These are phyloP conservation scores for Numida meleagris DNA, from an alignment of 2,113 vertebrate species.

Conservation along the genomic window DNA sequence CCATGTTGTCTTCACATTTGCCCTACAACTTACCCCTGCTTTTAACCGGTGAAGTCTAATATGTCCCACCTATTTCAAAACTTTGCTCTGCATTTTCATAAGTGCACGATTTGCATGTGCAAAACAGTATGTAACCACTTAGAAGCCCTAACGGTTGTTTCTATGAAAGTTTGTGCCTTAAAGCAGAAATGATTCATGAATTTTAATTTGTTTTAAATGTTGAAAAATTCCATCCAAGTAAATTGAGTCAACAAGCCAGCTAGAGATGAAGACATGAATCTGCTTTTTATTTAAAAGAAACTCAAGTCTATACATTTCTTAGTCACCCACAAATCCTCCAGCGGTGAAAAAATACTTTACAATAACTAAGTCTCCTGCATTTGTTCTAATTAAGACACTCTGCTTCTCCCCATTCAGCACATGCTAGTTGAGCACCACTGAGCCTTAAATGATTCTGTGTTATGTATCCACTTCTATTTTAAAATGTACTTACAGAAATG, in stretches of 20 bases:
- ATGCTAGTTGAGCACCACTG: not conserved
- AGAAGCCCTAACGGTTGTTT: not conserved
- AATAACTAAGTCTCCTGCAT: not conserved
- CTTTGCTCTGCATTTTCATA: not conserved
- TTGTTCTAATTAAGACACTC: conserved; percentile 27
- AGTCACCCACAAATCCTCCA: conserved; percentile 32
- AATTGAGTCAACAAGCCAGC: conserved; percentile 43
- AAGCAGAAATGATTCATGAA: conserved; percentile 58
- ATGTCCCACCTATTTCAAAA: not conserved
- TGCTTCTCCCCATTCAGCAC: not conserved
- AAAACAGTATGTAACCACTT: not conserved
- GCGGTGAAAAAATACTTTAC: conserved; percentile 16
- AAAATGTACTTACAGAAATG: not conserved
- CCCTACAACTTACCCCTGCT: not conserved
- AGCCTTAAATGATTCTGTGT: not conserved
- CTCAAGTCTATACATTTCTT: conserved; percentile 17
- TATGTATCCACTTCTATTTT: not conserved
- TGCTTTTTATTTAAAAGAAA: conserved; percentile 43
- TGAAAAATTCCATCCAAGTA: conserved; percentile 51
- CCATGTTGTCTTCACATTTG: not conserved
- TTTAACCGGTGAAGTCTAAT: not conserved
- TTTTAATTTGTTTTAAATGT: conserved; percentile 66
- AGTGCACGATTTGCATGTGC: not conserved
- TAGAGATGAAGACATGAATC: conserved; percentile 27
- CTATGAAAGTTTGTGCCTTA: conserved; percentile 40